Percentiles rank a stretch among this genome's conserved stretches.
Evolutionary conservation across 2,113 vertebrate species (phyloP).

Genomic region (Erinaceus europaeus): DNA sequence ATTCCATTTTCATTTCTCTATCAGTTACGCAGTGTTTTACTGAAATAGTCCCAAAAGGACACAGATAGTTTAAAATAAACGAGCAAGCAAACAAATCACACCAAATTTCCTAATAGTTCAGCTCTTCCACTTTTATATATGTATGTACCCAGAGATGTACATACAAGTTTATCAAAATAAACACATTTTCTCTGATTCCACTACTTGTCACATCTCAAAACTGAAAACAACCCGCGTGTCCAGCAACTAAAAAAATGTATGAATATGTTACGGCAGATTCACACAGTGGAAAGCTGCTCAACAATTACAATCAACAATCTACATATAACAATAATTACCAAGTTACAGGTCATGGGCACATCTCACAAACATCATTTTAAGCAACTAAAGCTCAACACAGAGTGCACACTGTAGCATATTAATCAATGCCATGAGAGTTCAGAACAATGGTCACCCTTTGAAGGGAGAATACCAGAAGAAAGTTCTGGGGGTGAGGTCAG

Average conservation of each 20-base stretch:
- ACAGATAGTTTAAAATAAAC: conserved; percentile 14
- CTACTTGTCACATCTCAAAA: neutral
- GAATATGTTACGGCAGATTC: neutral
- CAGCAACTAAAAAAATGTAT: neutral
- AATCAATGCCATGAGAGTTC: neutral
- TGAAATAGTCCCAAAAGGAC: neutral
- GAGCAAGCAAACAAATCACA: neutral
- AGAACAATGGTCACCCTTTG: neutral
- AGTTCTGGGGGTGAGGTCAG: neutral
- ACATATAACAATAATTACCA: neutral
- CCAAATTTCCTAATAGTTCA: neutral
- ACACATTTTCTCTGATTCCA: neutral
- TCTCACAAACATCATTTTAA: neutral
- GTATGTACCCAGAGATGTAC: neutral
- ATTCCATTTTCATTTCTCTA: neutral
- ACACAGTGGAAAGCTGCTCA: neutral
- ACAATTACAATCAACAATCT: neutral
- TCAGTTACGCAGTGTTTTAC: neutral
- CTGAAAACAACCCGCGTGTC: neutral
- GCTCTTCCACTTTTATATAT: conserved; percentile 11
- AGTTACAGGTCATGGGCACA: neutral
- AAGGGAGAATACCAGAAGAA: neutral
- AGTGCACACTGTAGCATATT: neutral
- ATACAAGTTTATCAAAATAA: conserved; percentile 7
- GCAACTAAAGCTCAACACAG: neutral